These are phyloP conservation scores for Drosophila pectinifera DNA, from an alignment of 1,140 invertebrate genomes.

Conservation along the genomic window DNA sequence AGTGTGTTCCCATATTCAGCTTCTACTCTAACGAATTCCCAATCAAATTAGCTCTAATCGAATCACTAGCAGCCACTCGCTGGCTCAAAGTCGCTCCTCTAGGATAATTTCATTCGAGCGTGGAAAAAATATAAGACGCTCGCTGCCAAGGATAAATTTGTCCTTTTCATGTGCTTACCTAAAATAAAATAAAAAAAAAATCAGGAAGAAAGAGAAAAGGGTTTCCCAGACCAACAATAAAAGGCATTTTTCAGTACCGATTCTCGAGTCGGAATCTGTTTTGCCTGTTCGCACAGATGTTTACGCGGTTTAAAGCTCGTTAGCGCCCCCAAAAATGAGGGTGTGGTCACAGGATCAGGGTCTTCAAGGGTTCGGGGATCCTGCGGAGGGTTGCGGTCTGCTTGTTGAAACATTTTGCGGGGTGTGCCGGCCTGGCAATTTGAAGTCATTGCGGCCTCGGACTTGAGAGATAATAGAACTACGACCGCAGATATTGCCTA, in stretches of 20 bases:
- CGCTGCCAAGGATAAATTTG: conserved; percentile 22
- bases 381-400: conserved; percentile 32
- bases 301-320: conserved; percentile 72
- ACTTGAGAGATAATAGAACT: conserved; percentile 72
- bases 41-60: conserved; percentile 49
- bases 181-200: not conserved
- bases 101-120: conserved; percentile 23
- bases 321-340: conserved; percentile 37
- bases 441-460: conserved; percentile 60
- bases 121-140: conserved; percentile 23
- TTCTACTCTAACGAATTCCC: conserved; percentile 43
- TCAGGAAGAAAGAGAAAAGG: conserved; percentile 15
- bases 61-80: conserved; percentile 39
- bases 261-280: conserved; percentile 30
- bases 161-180: conserved; percentile 13
- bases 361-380: conserved; percentile 6
- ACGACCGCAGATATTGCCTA: conserved; percentile 69
- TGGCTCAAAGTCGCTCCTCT: conserved; percentile 9
- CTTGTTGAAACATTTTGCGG: conserved; percentile 56
- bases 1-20: conserved; percentile 1
- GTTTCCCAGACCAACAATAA: conserved; percentile 29
- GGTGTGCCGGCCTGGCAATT: conserved; percentile 31
- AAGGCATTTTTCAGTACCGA: conserved; percentile 35
- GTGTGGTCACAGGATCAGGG: conserved; percentile 13
- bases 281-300: conserved; percentile 70